Base-by-base conservation (phyloP, 2,797 vertebrate species). In the Antennarius maculatus region DNA sequence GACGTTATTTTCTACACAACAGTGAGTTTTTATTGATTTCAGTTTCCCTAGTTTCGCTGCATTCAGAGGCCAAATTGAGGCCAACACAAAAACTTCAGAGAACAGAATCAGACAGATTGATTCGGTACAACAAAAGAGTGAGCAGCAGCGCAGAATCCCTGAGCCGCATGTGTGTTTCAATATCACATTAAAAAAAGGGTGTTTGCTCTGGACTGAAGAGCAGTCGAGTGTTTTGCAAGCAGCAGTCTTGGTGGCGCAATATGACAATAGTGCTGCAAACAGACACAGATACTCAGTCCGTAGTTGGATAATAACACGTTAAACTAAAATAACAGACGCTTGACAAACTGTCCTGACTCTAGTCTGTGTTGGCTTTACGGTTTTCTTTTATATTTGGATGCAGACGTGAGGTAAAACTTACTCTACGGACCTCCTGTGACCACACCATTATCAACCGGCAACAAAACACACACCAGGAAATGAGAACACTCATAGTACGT, bases 351-450 rank as follows among this genome's bases (percentile, higher is more conserved):
- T 61, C 66, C 41, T 11, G 13, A 34, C 53, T 59, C 54, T 57
- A 5, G 29, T 28, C 16, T 37, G 0, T 56, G 65, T 49, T 49
- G 42, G 61, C 61, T 57, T 48, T 42, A 29, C 46, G 11, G 50
- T 34, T 18, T 5, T 34, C 54, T 43, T 42, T 54, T 61, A 68
- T 58, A 34, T 69, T 56, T 63, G 69, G 66, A 68, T 53, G 45
- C 46, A 45, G 54, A 54, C 63, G 27, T 64, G 54, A 64, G 56
- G 55, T 67, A 61, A 7, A 37, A 5, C 45, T 46, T 14, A 39
- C 17, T 68, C 67, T 55, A 66, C 58, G 18, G 49, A 66, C 62
- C 69, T 56, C 66, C 39, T 56, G 67, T 67, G 65, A 69, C n/a
- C 55, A 53, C 48, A 41, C 2, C 52, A 43, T 69, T 56, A 55